A percentile compares a stretch with the other conserved stretches of the same genome.
Conservation (phyloP, 1,140 invertebrate species). For the Macrostomum lignano region DNA sequence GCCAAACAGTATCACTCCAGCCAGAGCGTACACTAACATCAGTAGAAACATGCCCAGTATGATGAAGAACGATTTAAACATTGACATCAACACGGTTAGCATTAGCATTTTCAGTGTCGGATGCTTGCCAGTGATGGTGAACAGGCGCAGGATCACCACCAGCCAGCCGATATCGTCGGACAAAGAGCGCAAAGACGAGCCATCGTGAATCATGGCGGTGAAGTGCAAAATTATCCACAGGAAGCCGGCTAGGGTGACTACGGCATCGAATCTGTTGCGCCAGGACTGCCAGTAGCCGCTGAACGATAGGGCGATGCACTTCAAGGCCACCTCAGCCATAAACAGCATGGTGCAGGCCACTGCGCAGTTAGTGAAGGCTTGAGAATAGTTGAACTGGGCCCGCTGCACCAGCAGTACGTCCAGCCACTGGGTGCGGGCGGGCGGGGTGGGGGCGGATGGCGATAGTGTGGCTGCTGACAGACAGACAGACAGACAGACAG, state of each 20-base stretch:
- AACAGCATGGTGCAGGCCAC: neutral
- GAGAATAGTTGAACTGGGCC: no score
- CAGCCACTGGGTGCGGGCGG: no score
- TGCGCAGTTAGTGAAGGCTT: no score
- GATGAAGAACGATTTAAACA: constrained; percentile 98
- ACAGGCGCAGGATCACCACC: constrained; percentile 85
- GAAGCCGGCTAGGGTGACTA: constrained; percentile 77
- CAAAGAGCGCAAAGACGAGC: no score
- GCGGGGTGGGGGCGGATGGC: no score
- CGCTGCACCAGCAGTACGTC: no score
- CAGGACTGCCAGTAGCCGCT: constrained; percentile 90
- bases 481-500: no score
- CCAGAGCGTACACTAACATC: constrained; percentile 90
- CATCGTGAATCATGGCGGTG: no score
- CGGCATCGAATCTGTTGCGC: constrained; percentile 80
- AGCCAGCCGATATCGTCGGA: constrained; percentile 88
- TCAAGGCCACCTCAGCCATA: constrained; percentile 57
- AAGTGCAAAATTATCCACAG: constrained; percentile 84
- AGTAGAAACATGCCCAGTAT: constrained; percentile 97
- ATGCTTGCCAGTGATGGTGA: constrained; percentile 94
- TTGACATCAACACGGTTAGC: constrained; percentile 83
- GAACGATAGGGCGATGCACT: constrained; percentile 89
- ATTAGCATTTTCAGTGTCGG: constrained; percentile 98
- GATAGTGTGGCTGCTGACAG: no score
- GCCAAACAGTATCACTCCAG: constrained; percentile 89